Evolutionary conservation across 1,140 invertebrate species (phyloP), one percentile per base, ranked within the genome.

Genomic region (Euborellia annulipes): DNA sequence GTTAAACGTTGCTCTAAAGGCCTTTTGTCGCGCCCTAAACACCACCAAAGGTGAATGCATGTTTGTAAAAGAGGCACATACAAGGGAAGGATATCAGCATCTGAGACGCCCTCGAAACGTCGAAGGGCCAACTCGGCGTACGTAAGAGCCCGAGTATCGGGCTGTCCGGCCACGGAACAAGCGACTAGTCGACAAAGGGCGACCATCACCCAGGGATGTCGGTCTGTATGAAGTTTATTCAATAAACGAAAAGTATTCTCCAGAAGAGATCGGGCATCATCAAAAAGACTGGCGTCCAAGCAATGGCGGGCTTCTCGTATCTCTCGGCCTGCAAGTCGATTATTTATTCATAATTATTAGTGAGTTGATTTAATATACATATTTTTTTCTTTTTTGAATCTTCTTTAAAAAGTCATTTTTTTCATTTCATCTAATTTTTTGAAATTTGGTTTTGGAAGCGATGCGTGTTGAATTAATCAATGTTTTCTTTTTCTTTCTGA

Each of bases 151-250:
- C 71, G 67, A 1, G 71, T 60, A 13, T 72, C 67, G 17, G 65
- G 66, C 6, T 70, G 63, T 14, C 58, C 56, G 9, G 63, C 64
- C 48, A 70, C 65, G 46, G 63, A 62, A 52, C 72, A 78, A 1
- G 72, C 76, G 17, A 84, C 72, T 13, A 86, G 61, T 20, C 79
- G 70, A 54, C 81, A 84, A 22, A 87, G 57, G n/a, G 75, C 72
- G 36, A 79, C 58, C 3, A 85, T 61, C 7, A 81, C 75, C n/a
- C 69, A 68, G 6, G 70, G 63, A 11, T 80, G 78, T 47, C 73
- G 67, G 56, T 82, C 75, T 46, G 77, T 81, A 48, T 76, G 77
- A 7, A 85, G 61, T 67, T 78, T 85, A 62, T 82, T 83, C 46
- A 83, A 63, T 51, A 85, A 61, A 51, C 72, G 73, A 55, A 84